These are phyloP conservation scores for Sebastes matsubarae DNA, from an alignment of 2,797 vertebrate genomes.

Conservation along the genomic window DNA sequence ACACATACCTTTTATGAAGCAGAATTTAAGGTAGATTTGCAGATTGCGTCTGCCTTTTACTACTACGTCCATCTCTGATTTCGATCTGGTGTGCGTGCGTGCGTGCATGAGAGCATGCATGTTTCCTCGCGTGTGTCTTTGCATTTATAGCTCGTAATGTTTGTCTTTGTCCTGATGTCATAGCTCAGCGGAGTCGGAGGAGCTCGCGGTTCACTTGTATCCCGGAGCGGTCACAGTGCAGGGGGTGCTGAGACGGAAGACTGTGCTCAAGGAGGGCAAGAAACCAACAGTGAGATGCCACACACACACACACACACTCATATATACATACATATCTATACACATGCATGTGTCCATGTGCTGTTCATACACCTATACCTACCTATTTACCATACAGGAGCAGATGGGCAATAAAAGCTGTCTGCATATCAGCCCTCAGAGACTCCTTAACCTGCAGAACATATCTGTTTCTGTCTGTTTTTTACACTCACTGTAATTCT, in stretches of 20 bases:
- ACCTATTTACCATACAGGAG: background rate
- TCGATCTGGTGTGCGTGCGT: background rate
- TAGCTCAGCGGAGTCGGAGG: conserved; percentile 96
- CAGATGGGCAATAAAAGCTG: conserved; percentile 26
- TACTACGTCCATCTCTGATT: conserved; percentile 20
- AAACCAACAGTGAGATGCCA: conserved; percentile 93
- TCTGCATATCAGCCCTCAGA: conserved; percentile 28
- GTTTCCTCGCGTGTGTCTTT: background rate
- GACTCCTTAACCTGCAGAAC: conserved; percentile 22
- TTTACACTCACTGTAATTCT: background rate
- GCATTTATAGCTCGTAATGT: conserved; percentile 14
- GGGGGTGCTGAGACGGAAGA: conserved; percentile 96
- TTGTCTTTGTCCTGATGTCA: conserved; percentile 42
- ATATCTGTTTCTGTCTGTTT: conserved; percentile 27
- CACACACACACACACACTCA: background rate
- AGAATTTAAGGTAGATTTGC: conserved; percentile 32
- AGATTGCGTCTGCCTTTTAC: conserved; percentile 52
- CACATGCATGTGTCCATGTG: background rate
- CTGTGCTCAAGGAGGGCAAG: conserved; percentile 97
- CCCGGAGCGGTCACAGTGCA: conserved; percentile 96
- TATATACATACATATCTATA: background rate
- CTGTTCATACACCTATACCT: conserved; percentile 3
- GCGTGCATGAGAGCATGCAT: conserved; percentile 8
- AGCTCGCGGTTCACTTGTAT: conserved; percentile 95
- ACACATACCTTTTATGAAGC: background rate